These are phyloP conservation scores for Ctenomys sociabilis DNA, from an alignment of 2,113 vertebrate species.

Conservation along the genomic window DNA sequence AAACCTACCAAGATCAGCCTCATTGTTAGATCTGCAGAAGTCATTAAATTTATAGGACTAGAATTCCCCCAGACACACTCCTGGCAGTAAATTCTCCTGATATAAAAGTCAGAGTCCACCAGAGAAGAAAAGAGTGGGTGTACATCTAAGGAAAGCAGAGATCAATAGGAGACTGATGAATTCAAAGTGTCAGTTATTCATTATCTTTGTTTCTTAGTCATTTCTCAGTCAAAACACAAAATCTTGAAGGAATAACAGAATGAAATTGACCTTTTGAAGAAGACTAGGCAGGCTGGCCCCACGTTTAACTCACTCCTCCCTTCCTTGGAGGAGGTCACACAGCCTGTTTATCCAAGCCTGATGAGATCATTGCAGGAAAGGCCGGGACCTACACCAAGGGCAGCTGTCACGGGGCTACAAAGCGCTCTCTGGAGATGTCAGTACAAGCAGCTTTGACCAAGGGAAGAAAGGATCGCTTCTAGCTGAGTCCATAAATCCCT, in stretches of 20 bases:
- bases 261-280: not conserved
- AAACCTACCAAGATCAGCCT: not conserved
- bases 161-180: not conserved
- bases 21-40: not conserved
- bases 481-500: not conserved
- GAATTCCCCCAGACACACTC: not conserved
- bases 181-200: not conserved
- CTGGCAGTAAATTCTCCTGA: not conserved
- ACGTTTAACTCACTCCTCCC: not conserved
- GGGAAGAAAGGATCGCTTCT: fast-evolving
- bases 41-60: not conserved
- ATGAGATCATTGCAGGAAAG: not conserved
- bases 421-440: too few species aligned
- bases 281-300: too few species aligned
- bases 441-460: not conserved
- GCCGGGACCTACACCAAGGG: not conserved
- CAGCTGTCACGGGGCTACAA: not conserved
- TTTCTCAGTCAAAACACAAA: not conserved
- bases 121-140: not conserved
- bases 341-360: not conserved
- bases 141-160: not conserved
- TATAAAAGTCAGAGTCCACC: not conserved
- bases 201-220: not conserved
- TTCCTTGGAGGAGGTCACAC: not conserved
- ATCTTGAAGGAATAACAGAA: too few species aligned